Evolutionary conservation across 2,113 vertebrate species (phyloP).

Genomic region (Shinisaurus crocodilurus): DNA sequence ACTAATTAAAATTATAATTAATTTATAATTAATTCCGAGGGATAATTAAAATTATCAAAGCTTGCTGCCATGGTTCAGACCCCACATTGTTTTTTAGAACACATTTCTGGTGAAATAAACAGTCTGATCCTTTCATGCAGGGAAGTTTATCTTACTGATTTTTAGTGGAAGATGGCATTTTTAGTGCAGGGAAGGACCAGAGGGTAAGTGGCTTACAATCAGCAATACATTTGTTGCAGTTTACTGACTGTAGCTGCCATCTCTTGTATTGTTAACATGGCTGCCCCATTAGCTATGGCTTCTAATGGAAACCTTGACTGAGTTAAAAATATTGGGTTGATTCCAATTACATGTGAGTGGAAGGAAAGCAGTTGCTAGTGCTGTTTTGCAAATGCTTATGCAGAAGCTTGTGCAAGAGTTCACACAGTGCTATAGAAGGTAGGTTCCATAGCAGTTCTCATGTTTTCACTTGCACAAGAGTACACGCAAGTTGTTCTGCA

Average conservation of each 20-base stretch:
- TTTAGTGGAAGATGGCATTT: too few species aligned
- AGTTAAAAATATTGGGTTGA: neutral
- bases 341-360: neutral
- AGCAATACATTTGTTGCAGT: neutral
- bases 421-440: neutral
- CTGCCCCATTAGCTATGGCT: neutral
- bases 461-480: neutral
- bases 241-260: neutral
- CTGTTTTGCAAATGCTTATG: neutral
- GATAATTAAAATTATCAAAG: neutral
- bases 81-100: neutral
- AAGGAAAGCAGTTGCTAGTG: neutral
- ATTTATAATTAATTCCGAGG: too few species aligned
- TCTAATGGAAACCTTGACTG: neutral
- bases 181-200: neutral
- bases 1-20: too few species aligned
- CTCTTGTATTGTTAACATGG: neutral
- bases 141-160: neutral
- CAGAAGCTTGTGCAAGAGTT: neutral
- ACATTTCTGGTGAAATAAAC: neutral
- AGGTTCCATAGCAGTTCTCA: neutral
- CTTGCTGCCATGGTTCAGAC: neutral
- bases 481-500: neutral
- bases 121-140: neutral
- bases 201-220: neutral